A percentile compares a stretch with the other conserved stretches of the same genome.
These are phyloP conservation scores for Parasteatoda tepidariorum DNA, from an alignment of 1,140 invertebrate genomes.

Conservation along the genomic window DNA sequence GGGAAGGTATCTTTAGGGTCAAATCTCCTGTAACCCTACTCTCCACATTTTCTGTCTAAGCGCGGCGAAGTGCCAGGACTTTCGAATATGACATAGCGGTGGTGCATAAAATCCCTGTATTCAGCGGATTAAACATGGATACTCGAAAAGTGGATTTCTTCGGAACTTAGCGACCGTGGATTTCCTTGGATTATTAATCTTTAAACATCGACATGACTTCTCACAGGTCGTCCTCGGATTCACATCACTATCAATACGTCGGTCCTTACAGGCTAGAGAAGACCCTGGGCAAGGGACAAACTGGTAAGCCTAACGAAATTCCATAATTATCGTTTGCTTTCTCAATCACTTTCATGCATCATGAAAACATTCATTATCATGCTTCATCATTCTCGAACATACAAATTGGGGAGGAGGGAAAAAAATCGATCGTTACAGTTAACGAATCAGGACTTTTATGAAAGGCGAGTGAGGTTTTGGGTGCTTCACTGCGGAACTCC, in stretches of 20 bases:
- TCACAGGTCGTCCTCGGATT: slow-evolving; percentile 47
- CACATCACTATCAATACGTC: slow-evolving; percentile 81
- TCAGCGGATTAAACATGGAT: slow-evolving; percentile 45
- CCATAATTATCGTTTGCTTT: background rate
- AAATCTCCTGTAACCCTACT: slow-evolving; percentile 35
- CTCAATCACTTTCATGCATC: background rate
- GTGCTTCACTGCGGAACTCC: slow-evolving; percentile 32
- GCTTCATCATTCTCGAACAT: background rate
- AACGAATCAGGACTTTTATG: slow-evolving; percentile 29
- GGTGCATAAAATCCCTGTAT: slow-evolving; percentile 23
- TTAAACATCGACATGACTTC: slow-evolving; percentile 47
- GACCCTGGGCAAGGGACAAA: slow-evolving; percentile 98
- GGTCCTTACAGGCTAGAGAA: slow-evolving; percentile 98
- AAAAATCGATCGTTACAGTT: slow-evolving; percentile 6
- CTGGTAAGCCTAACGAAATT: slow-evolving; percentile 77
- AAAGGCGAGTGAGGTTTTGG: slow-evolving; percentile 22
- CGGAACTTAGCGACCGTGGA: slow-evolving; percentile 11
- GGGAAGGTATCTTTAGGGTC: background rate
- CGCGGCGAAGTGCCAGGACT: slow-evolving; percentile 15
- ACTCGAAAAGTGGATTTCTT: slow-evolving; percentile 51
- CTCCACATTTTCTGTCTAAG: slow-evolving; percentile 53
- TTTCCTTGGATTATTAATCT: slow-evolving; percentile 15
- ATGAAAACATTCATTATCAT: background rate
- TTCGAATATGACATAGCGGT: slow-evolving; percentile 57
- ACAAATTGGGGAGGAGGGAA: background rate